Conservation (phyloP, 2,888 invertebrate species). For the Spicauda simplicius region DNA sequence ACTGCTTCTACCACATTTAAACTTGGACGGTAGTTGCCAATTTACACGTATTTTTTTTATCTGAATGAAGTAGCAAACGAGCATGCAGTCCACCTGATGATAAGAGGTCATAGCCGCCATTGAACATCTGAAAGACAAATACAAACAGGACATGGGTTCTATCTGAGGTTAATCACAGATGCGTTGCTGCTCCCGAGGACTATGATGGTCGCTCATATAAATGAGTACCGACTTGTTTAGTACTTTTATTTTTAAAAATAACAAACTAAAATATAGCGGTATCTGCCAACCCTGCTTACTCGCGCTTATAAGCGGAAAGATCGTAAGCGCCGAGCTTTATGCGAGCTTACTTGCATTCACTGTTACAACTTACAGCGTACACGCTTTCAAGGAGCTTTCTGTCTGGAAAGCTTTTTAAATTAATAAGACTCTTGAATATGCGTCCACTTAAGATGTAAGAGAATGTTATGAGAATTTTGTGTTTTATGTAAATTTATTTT, state of each 20-base stretch:
- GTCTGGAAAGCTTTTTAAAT: conserved; percentile 34
- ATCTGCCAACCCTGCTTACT: conserved; percentile 7
- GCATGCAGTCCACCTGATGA: too few relatives aligned
- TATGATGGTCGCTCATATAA: too few relatives aligned
- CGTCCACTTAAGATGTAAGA: conserved; percentile 3
- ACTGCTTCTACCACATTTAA: too few relatives aligned
- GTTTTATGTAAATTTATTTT: not conserved
- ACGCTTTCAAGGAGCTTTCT: conserved; percentile 29
- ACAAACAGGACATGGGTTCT: too few relatives aligned
- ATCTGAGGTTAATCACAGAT: too few relatives aligned
- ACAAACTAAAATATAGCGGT: not conserved
- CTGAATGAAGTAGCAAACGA: too few relatives aligned
- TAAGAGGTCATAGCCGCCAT: too few relatives aligned
- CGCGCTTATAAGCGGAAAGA: conserved; percentile 14
- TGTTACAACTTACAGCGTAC: conserved; percentile 31
- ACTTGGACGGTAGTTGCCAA: too few relatives aligned
- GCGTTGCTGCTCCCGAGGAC: too few relatives aligned
- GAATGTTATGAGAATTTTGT: not conserved
- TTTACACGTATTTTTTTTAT: too few relatives aligned
- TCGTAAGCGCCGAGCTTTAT: conserved; percentile 24
- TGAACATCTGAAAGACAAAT: too few relatives aligned
- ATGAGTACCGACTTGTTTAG: too few relatives aligned
- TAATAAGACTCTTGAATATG: conserved; percentile 29
- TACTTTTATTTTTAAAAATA: not conserved
- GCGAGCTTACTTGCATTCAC: conserved; percentile 26